Conservation (phyloP, 2,113 vertebrate species). For the Perca flavescens region DNA sequence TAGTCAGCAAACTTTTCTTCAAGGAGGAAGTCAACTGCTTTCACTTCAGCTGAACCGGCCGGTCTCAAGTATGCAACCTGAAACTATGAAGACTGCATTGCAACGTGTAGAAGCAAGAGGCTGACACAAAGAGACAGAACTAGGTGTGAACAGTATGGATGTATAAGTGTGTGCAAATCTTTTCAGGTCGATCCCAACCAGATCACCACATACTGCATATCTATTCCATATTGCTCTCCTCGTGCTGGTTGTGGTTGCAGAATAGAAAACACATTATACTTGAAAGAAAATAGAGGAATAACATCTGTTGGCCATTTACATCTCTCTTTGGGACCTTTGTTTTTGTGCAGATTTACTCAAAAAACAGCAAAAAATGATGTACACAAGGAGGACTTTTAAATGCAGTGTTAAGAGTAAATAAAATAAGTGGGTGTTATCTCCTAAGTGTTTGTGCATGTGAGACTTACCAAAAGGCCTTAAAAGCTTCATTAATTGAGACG, state of each 20-base stretch:
- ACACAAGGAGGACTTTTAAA: not conserved
- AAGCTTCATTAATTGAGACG: conserved; percentile 80
- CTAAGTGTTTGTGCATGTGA: not conserved
- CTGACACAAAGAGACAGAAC: not conserved
- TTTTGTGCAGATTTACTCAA: conserved; percentile 22
- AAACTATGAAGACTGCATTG: not conserved
- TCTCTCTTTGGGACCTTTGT: conserved; percentile 11
- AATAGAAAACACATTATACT: conserved; percentile 25
- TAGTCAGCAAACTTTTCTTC: conserved; percentile 62
- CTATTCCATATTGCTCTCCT: not conserved
- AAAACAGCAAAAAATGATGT: not conserved
- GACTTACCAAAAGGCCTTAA: conserved; percentile 79
- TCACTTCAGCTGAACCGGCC: conserved; percentile 64
- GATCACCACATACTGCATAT: not conserved
- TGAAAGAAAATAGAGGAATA: not conserved
- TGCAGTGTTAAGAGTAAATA: not conserved
- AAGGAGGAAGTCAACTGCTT: conserved; percentile 76
- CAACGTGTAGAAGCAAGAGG: not conserved
- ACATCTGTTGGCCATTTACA: conserved; percentile 34
- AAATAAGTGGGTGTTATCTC: not conserved
- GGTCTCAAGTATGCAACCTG: not conserved
- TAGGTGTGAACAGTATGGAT: not conserved
- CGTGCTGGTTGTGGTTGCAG: conserved; percentile 2
- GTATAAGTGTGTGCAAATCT: not conserved
- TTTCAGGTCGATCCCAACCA: not conserved